Evolutionary conservation across 2,888 invertebrate genomes (phyloP), one percentile per base, ranked within the genome.

Genomic region (Caenorhabditis japonica): DNA sequence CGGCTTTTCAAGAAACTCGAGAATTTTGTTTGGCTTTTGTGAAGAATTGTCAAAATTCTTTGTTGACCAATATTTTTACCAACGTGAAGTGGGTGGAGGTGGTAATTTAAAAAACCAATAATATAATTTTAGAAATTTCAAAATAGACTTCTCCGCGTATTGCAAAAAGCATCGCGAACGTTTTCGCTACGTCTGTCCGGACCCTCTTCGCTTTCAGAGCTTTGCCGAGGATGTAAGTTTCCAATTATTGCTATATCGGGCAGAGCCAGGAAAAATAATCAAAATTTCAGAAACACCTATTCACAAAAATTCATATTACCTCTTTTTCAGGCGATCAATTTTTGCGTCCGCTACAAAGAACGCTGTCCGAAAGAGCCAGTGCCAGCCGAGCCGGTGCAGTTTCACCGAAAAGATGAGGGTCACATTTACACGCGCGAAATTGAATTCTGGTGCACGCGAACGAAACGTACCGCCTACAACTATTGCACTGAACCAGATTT

Each of bases 401-500:
- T 78, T 43, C 74, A 68, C 33, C 58, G 58, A 38, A 75, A 75
- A 21, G 55, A 76, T 44, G 72, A 69, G n/a, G 75, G 66, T 15
- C 80, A 80, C 58, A 80, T 80, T 17, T 80, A 77, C 64, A 76
- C 71, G 0, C 15, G 77, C 30, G 80, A 80, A 60, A 76, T 76
- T 27, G 76, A 77, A 19, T 64, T 55, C 13, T 70, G 71, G 56
- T 80, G 80, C 39, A 75, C 74, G 4, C 55, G 72, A n/a, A 49
- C 44, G 10, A 59, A 61, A 21, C 58, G 77, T 3, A 70, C 71
- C 10, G 77, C 73, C 0, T 61, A 56, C 44, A 80, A 80, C 41
- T 80, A 80, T 55, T 80, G 80, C 30, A 80, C 80, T 1, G 77
- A 80, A 21, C 75, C 72, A 17, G 80, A 80, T 39, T 36, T 80